phyloP scores from a whole-genome alignment of 1,140 invertebrate genomes.

The Amphibalanus amphitrite region DNA sequence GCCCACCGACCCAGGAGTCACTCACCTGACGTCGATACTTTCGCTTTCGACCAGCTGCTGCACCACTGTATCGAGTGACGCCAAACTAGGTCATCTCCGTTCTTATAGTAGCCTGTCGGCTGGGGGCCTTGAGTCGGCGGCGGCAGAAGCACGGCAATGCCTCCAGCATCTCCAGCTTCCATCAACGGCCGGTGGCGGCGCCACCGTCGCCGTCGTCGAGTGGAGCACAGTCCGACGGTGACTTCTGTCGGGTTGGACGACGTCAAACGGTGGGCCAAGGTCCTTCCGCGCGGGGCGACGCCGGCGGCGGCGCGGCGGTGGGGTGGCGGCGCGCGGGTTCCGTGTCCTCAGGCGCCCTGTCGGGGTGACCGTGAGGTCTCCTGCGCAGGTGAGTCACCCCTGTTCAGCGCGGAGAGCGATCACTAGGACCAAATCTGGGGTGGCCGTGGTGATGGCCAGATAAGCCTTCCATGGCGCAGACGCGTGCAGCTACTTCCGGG shows the following conservation, averaged over 20 bases:
- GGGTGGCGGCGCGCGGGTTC: neutral
- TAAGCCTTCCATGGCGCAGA: no score
- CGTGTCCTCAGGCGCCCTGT: neutral
- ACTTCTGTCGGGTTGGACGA: neutral
- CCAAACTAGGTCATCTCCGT: neutral
- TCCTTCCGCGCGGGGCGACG: neutral
- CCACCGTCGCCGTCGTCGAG: neutral
- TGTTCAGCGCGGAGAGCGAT: neutral
- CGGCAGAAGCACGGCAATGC: neutral
- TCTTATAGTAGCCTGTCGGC: neutral
- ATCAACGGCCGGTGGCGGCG: neutral
- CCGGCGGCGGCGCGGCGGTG: no score
- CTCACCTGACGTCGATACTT: neutral
- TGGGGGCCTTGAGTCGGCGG: neutral
- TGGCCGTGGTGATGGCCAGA: no score
- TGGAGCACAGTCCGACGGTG: neutral
- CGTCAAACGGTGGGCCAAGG: neutral
- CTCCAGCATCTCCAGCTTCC: neutral
- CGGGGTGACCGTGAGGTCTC: neutral
- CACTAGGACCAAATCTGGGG: neutral
- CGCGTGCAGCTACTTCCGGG: neutral
- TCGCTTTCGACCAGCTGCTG: neutral
- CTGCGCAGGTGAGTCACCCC: neutral
- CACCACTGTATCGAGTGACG: neutral
- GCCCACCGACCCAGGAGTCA: no score